A percentile compares a stretch with the other conserved stretches of the same genome.
phyloP scores from a whole-genome alignment of 2,113 vertebrate species.

The Montifringilla adamsi region DNA sequence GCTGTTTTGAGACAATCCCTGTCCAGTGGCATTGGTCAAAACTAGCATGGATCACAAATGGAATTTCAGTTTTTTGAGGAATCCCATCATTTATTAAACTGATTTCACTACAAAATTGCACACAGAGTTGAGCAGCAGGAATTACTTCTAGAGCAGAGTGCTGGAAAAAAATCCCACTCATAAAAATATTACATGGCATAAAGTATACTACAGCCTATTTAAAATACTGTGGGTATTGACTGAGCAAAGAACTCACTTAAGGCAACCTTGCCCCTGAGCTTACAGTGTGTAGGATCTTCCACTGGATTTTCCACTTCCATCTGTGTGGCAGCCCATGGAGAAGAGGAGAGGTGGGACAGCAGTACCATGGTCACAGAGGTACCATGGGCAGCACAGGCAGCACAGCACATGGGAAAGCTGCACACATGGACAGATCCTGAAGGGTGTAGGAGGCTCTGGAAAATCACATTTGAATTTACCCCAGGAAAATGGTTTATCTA shows the following conservation, averaged over 20 bases:
- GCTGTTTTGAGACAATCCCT: background rate
- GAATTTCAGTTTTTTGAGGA: background rate
- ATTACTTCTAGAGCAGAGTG: background rate
- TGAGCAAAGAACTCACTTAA: background rate
- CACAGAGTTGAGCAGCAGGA: background rate
- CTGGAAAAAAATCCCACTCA: background rate
- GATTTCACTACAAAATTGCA: background rate
- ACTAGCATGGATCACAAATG: background rate
- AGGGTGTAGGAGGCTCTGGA: background rate
- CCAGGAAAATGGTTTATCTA: background rate
- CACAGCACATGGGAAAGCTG: background rate
- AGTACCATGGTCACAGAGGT: background rate
- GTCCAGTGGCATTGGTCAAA: background rate
- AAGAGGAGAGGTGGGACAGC: background rate
- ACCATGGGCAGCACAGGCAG: background rate
- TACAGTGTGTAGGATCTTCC: background rate
- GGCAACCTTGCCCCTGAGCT: background rate
- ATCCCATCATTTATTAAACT: background rate
- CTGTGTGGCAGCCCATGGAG: accelerated
- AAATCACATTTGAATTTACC: background rate
- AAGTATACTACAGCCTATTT: background rate
- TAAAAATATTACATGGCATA: background rate
- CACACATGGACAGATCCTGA: background rate
- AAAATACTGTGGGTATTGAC: background rate
- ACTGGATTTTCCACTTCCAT: background rate